Conservation (phyloP, 1,140 invertebrate species). For the Drosophila kikkawai region DNA sequence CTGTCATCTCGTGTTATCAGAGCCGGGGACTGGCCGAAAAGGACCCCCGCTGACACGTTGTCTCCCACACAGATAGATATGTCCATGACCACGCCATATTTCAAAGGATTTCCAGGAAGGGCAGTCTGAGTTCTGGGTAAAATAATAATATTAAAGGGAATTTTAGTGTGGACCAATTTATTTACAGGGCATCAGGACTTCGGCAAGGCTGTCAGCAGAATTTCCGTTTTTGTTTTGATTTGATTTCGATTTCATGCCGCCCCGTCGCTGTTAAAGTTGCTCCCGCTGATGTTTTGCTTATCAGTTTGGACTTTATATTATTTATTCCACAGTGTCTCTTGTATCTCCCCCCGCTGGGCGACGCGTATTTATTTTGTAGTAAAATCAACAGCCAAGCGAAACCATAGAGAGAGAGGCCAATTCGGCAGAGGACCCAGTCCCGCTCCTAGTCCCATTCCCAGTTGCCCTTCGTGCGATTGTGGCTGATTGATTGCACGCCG, state of each 20-base stretch:
- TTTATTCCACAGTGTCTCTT: conserved; percentile 63
- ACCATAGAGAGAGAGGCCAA: conserved; percentile 16
- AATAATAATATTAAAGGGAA: conserved; percentile 4
- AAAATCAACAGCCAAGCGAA: conserved; percentile 65
- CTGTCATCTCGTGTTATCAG: conserved; percentile 66
- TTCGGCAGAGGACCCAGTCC: neutral
- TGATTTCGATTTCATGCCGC: conserved; percentile 62
- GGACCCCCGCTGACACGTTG: conserved; percentile 43
- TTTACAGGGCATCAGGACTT: conserved; percentile 19
- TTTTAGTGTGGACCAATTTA: neutral
- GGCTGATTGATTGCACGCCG: conserved; percentile 40
- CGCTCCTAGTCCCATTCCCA: conserved; percentile 8
- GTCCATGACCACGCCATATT: conserved; percentile 46
- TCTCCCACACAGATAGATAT: conserved; percentile 29
- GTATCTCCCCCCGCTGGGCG: conserved; percentile 25
- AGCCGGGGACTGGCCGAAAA: conserved; percentile 20
- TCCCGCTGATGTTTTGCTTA: conserved; percentile 58
- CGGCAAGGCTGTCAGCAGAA: neutral
- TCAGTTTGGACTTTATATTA: conserved; percentile 79
- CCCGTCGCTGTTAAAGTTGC: conserved; percentile 22
- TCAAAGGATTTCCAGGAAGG: conserved; percentile 47
- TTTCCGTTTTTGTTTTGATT: conserved; percentile 63
- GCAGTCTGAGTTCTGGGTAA: neutral
- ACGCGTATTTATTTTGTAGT: conserved; percentile 71
- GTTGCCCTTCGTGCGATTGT: conserved; percentile 35